Base-by-base conservation (phyloP, 64 coral and sea anemone species). In the Montipora capricornis region DNA sequence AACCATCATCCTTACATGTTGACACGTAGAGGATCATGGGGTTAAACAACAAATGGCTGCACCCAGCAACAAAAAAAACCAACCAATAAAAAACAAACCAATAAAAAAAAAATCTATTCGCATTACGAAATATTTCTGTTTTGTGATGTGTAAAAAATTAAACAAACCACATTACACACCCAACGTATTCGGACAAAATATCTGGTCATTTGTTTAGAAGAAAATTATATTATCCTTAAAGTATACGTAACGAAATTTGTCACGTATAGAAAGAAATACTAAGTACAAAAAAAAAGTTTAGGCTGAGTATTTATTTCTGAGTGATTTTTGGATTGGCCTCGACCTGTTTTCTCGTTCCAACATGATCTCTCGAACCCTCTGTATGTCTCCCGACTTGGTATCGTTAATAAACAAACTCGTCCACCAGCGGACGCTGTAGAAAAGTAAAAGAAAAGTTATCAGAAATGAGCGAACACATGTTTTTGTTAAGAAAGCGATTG, bases 341-440 rank as follows among this genome's bases (percentile, higher is more conserved):
- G n/a, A 96, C 95, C 97, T 98, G 86, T 91, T 91, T 79, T 93
- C 87, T 20, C 90, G 91, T 84, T 95, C 96, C 37, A 95, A 79
- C 37, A 98, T 95, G 45, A 96, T 92, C 71, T 98, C 94, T 50
- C 97, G 78, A 60, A 96, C 83, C 85, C 91, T 85, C 81, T 98
- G 94, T 47, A 98, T 96, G 51, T 98, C 95, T 37, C 97, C 97
- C 10, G 73, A 62, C 76, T 96, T 96, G 4, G 91, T 98, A 79
- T 98, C 97, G 57, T 98, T 98, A 49, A 98, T 96, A n/a, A 22
- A 98, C 82, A 91, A 98, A 98, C 60, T 98, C 97, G 68, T 98
- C n/a, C 97, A 92, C 97, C 96, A 51, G 86, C 90, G 53, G 96
- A 98, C n/a, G 88, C 97, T 98, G 64, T 73, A 19, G 82, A 73